Percentiles rank a stretch among this genome's conserved stretches.
Conservation (phyloP, 2,888 invertebrate genomes). For the Dryocosmus kuriphilus region DNA sequence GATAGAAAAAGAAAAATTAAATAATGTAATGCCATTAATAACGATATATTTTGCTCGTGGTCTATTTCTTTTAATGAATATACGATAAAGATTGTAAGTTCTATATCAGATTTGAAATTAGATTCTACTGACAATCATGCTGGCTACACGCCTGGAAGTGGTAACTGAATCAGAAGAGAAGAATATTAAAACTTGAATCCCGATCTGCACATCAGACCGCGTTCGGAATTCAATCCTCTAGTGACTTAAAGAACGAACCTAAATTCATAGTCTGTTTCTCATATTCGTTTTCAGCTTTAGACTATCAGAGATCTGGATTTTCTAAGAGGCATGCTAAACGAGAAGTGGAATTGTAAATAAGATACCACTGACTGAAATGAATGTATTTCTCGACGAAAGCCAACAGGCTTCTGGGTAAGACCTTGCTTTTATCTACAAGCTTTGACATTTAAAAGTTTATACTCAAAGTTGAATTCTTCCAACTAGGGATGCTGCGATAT, state of each 20-base stretch:
- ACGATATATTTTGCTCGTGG: background rate
- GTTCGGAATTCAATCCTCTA: background rate
- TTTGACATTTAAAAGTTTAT: too few species aligned
- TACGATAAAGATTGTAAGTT: too few species aligned
- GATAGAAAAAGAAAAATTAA: slow-evolving; percentile 58
- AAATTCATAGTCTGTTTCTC: background rate
- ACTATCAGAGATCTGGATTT: background rate
- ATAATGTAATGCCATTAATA: slow-evolving; percentile 1
- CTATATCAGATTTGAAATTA: too few species aligned
- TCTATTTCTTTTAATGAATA: background rate
- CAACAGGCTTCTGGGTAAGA: background rate
- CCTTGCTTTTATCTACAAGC: background rate
- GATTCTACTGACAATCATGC: background rate
- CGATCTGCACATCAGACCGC: background rate
- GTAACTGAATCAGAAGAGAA: background rate
- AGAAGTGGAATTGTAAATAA: background rate
- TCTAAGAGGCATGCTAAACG: background rate
- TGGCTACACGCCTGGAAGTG: background rate
- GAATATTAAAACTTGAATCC: background rate
- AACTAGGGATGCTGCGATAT: too few species aligned
- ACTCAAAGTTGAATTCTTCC: too few species aligned
- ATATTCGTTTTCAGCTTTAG: background rate
- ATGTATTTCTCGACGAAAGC: background rate
- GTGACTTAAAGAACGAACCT: background rate
- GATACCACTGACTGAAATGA: background rate